Evolutionary conservation across 2,113 vertebrate genomes (phyloP), one percentile per base, ranked within the genome.

Genomic region (Carettochelys insculpta): DNA sequence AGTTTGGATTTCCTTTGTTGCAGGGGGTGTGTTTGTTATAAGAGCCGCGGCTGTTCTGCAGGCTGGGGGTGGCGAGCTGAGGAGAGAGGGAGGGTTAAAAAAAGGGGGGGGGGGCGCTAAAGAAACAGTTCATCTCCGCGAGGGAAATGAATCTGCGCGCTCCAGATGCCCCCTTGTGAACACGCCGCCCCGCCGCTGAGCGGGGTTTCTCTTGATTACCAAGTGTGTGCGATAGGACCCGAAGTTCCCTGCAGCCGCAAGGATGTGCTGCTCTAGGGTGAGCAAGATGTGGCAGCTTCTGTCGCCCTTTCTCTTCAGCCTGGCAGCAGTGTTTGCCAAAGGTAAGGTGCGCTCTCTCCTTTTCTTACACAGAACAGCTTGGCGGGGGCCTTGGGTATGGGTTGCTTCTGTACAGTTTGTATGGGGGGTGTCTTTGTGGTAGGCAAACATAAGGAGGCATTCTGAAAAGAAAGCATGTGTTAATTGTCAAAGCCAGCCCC

Each of bases 281-380:
- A 95, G 95, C 96, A 95, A 94, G 90, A 97, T 95, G 97, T 93
- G 97, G 97, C 96, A 95, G 84, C 92, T 93, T 12, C 91, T 97
- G 80, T 97, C 97, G 56, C 97, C 97, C 8, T 93, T 98, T 82
- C 96, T 98, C 58, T n/a, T 98, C 94, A 95, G 97, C 94, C 94
- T 98, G 96, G 97, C 97, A 25, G 95, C 97, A 79, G 96, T 98
- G 50, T 94, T 97, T 93, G 96, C 97, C 84, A 96, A 97, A 98
- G 98, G 98, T 98, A 96, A 98, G 98, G 61, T 71, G 86, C 80
- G 2, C 0, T 54, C 58, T 90, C 43, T 51, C 54, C 41, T 75
- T 78, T 53, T 2, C 83, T 88, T 85, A 80, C n/a, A 47, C 34
- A 29, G 2, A 1, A 19, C 29, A 80, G 34, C 51, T 68, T 80